Percentiles rank a stretch among this genome's conserved stretches.
Evolutionary conservation across 2,113 vertebrate genomes (phyloP).

Genomic region (Neotoma lepida): DNA sequence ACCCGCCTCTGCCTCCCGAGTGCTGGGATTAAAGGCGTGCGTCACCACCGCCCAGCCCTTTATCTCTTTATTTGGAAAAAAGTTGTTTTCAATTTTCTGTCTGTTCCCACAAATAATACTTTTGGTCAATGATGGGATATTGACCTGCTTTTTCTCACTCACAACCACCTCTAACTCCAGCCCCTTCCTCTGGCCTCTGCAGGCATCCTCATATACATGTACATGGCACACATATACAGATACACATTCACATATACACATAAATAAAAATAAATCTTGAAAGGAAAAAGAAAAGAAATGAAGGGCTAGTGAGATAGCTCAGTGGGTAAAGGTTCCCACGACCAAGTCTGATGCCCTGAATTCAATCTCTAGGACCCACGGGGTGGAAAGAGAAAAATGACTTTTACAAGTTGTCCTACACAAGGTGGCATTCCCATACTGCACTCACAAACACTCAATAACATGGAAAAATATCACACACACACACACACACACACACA

Average conservation of each 20-base stretch:
- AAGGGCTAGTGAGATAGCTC: not conserved
- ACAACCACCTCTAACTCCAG: not conserved
- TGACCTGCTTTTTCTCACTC: too few species aligned
- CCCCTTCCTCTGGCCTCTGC: not conserved
- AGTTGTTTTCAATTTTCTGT: too few species aligned
- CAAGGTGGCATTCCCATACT: not conserved
- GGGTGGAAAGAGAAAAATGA: not conserved
- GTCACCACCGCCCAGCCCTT: too few species aligned
- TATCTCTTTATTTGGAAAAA: too few species aligned
- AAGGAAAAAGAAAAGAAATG: not conserved
- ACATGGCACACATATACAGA: not conserved
- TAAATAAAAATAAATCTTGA: not conserved
- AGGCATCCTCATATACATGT: not conserved
- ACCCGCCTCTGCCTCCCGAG: too few species aligned
- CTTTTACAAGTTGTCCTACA: not conserved
- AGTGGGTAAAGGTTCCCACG: not conserved
- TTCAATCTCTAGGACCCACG: not conserved
- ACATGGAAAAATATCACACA: not conserved
- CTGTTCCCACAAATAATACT: too few species aligned
- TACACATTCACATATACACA: not conserved
- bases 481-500: not conserved
- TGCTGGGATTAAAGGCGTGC: too few species aligned
- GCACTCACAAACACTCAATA: not conserved
- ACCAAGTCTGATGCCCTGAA: not conserved
- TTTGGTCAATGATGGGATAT: too few species aligned